Evolutionary conservation across 2,888 invertebrate species (phyloP), one percentile per base, ranked within the genome.

Genomic region (Poecilus cupreus): DNA sequence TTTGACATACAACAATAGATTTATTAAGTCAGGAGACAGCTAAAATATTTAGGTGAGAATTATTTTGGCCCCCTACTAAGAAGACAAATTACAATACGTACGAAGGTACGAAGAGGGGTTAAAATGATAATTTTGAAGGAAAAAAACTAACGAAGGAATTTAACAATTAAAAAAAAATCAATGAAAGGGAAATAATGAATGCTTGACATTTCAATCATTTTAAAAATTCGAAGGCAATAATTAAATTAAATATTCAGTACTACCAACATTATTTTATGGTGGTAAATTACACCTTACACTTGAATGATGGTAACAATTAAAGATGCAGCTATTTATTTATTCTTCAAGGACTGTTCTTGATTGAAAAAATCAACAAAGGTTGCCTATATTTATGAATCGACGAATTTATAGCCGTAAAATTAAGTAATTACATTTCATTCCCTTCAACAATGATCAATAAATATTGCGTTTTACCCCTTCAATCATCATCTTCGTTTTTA

Each of bases 221-320:
- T 8, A 43, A 43, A 39, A 43, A 43, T 43, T 3, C 11, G 1
- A 3, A 54, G 10, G 18, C 24, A 18, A 22, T 13, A 54, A 54
- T 60, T 60, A 22, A 60, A 20, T 60, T 60, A n/a, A 60, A 60
- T 60, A 60, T 60, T 60, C 60, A 20, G 54, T 11, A 60, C 60
- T 26, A 24, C 43, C 43, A 43, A 43, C 43, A 11, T 26, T 68
- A 26, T 68, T 26, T 68, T n/a, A 32, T 26, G 68, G 32, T 68
- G 26, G 32, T 10, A 68, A 68, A 68, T 68, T 68, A 68, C 32
- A 68, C 32, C 16, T 68, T 60, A 26, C 32, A 16, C 32, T 13
- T 26, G 32, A 68, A 26, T 68, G 37, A 68, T 26, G 68, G 68
- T 68, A 68, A 68, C 68, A 68, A 68, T 68, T 68, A 68, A n/a